Evolutionary conservation across 2,113 vertebrate species (phyloP).

Genomic region (Syrmaticus mikado): DNA sequence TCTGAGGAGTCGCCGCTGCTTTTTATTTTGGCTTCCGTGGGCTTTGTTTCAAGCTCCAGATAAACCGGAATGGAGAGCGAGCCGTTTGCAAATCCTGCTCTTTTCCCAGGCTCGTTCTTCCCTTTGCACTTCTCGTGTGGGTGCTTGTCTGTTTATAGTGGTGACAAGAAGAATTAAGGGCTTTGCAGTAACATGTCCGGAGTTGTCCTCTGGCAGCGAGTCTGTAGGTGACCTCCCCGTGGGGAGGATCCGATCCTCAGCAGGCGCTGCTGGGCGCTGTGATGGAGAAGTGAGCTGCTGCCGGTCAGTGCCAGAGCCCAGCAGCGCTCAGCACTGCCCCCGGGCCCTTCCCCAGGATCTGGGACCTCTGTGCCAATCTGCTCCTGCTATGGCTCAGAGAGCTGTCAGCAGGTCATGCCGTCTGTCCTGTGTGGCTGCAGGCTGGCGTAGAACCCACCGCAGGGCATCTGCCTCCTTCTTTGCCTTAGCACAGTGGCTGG

Average conservation of each 20-base stretch:
- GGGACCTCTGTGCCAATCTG: not conserved
- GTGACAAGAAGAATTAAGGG: not conserved
- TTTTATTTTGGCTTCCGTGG: not conserved
- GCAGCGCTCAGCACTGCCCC: not conserved
- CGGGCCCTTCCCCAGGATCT: not conserved
- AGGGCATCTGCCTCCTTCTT: not conserved
- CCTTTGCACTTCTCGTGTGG: not conserved
- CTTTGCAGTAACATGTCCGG: not conserved
- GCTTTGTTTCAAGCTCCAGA: not conserved
- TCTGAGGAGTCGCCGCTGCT: accelerated
- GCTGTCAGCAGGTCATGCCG: not conserved
- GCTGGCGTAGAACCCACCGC: no score
- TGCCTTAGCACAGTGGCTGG: not conserved
- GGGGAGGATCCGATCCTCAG: not conserved
- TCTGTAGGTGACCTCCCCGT: not conserved
- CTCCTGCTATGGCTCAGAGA: not conserved
- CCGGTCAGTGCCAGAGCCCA: not conserved
- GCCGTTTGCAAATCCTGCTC: not conserved
- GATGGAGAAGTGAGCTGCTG: not conserved
- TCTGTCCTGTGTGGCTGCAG: not conserved
- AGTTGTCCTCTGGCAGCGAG: not conserved
- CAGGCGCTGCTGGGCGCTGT: not conserved
- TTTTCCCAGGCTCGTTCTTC: not conserved
- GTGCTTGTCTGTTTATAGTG: not conserved
- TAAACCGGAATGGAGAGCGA: not conserved